A percentile compares a stretch with the other conserved stretches of the same genome.
phyloP scores from a whole-genome alignment of 92 coral and sea anemone genomes.

The Pocillopora grandis region DNA sequence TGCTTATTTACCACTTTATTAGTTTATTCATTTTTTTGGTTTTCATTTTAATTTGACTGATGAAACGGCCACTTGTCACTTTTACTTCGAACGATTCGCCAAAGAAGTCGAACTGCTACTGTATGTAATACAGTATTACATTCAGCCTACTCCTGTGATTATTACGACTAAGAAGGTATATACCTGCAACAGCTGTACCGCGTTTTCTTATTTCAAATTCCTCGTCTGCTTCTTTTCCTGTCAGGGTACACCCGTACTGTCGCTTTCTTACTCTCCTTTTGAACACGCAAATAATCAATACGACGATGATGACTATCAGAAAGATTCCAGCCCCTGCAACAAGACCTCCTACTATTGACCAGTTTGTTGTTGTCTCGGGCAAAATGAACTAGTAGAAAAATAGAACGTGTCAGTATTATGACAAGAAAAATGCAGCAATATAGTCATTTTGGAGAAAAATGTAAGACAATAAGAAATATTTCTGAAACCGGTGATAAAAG shows the following conservation, averaged over 20 bases:
- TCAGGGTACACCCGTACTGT: not conserved
- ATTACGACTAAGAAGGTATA: not conserved
- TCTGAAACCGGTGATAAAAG: too few species aligned
- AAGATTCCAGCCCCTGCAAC: constrained; percentile 35
- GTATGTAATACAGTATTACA: not conserved
- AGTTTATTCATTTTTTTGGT: not conserved
- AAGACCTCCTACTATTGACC: constrained; percentile 60
- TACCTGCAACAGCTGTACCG: constrained; percentile 31
- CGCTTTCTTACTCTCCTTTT: constrained; percentile 19
- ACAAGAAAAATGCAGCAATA: too few species aligned
- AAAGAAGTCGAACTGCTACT: too few species aligned
- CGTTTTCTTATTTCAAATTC: constrained; percentile 11
- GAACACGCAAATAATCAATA: not conserved
- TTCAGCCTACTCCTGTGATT: not conserved
- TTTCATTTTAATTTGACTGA: not conserved
- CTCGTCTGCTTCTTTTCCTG: not conserved
- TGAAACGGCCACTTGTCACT: not conserved
- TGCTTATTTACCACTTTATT: too few species aligned
- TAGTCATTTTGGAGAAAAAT: too few species aligned
- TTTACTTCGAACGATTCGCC: too few species aligned
- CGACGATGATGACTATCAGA: constrained; percentile 9
- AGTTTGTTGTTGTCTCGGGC: constrained; percentile 38
- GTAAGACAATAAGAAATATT: too few species aligned
- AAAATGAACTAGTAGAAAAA: constrained; percentile 21
- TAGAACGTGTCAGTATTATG: not conserved